Evolutionary conservation across 2,888 invertebrate species (phyloP).

Genomic region (Lydus trimaculatus): DNA sequence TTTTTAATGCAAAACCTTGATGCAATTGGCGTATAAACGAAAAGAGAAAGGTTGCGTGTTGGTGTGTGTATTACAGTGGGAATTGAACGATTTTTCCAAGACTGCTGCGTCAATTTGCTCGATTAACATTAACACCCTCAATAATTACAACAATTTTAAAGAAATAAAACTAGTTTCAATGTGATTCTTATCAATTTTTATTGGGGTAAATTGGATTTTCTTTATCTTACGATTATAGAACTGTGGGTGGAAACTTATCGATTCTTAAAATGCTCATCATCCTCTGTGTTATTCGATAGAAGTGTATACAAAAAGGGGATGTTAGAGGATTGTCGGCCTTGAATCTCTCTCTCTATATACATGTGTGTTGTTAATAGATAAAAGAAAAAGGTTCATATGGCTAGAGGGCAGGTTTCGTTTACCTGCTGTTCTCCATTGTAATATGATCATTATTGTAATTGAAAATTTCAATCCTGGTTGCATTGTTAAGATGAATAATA

Average conservation of each 20-base stretch:
- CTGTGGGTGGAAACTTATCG: background rate
- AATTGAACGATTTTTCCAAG: no score
- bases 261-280: background rate
- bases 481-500: slow-evolving; percentile 37
- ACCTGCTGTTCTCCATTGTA: slow-evolving; percentile 38
- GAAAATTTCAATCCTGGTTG: slow-evolving; percentile 1
- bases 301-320: slow-evolving; percentile 5
- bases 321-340: slow-evolving; percentile 31
- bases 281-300: background rate
- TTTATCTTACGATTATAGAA: no score
- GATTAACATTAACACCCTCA: no score
- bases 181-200: background rate
- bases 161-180: background rate
- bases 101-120: no score
- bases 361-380: no score
- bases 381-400: slow-evolving; percentile 11
- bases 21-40: no score
- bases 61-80: no score
- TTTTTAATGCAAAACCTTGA: no score
- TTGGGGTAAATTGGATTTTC: no score
- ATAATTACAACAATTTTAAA: no score
- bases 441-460: slow-evolving; percentile 10
- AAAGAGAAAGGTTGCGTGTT: no score
- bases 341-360: background rate
- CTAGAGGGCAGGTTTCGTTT: slow-evolving; percentile 35